Conservation (phyloP, 2,113 vertebrate genomes). For the Peucedramus taeniatus region DNA sequence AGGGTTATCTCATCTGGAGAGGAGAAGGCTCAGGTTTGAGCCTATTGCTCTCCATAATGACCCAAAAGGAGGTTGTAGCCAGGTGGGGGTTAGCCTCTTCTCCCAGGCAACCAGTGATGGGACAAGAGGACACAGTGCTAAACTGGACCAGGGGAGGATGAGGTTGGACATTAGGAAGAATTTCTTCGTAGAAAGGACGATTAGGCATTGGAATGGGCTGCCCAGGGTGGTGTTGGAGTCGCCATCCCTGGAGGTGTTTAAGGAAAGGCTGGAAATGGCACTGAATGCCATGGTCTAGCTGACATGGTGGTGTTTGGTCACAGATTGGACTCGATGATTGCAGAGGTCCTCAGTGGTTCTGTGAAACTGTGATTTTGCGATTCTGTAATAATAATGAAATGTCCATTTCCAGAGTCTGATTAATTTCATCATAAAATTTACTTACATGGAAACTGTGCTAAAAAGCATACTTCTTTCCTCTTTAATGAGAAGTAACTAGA, state of each 20-base stretch:
- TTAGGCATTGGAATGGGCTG: neutral
- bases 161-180: neutral
- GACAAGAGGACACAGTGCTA: neutral
- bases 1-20: neutral
- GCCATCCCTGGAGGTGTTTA: neutral
- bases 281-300: neutral
- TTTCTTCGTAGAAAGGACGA: neutral
- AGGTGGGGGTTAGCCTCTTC: neutral
- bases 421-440: neutral
- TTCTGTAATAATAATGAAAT: neutral
- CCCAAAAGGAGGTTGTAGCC: neutral
- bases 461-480: neutral
- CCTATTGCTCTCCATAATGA: neutral
- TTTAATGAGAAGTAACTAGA: neutral
- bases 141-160: neutral
- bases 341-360: neutral
- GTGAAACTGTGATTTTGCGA: neutral
- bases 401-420: neutral
- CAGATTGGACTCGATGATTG: accelerated
- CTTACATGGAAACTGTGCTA: neutral
- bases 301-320: neutral
- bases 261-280: neutral
- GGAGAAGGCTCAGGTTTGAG: neutral
- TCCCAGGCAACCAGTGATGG: neutral
- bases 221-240: neutral